Percentiles rank a stretch among this genome's conserved stretches.
These are phyloP conservation scores for Petrocephalus schoutedeni DNA, from an alignment of 2,797 vertebrate genomes.

Conservation along the genomic window DNA sequence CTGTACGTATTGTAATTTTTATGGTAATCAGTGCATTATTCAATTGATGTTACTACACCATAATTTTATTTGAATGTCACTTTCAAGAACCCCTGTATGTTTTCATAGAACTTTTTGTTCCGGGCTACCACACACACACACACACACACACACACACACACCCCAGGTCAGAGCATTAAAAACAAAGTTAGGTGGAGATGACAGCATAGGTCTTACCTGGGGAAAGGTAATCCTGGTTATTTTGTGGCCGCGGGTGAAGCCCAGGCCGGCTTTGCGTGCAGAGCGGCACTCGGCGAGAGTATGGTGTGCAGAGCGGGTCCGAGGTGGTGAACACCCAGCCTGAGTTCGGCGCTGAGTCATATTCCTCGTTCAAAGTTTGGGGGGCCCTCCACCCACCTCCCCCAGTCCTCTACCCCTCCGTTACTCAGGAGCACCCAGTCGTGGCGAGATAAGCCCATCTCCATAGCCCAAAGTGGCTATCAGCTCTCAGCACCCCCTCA, in stretches of 20 bases:
- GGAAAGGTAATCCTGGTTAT: constrained; percentile 57
- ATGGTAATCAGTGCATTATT: not conserved
- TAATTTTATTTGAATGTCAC: not conserved
- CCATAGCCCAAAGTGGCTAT: constrained; percentile 54
- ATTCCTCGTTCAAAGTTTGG: constrained; percentile 38
- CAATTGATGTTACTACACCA: not conserved
- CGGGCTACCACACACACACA: no score
- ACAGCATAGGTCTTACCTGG: constrained; percentile 59
- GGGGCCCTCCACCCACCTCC: constrained; percentile 8
- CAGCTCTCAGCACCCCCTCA: constrained; percentile 62
- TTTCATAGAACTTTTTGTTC: not conserved
- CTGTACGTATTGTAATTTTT: not conserved
- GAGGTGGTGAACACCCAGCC: constrained; percentile 58
- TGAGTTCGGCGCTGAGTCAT: constrained; percentile 39
- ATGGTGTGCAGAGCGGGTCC: constrained; percentile 37
- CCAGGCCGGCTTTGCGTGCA: constrained; percentile 35
- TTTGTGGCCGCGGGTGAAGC: constrained; percentile 43
- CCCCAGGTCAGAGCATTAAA: not conserved
- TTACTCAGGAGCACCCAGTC: constrained; percentile 14
- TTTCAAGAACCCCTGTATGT: not conserved
- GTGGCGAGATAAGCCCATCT: constrained; percentile 52
- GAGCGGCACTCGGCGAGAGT: constrained; percentile 36
- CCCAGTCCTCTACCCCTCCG: constrained; percentile 18
- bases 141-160: no score
- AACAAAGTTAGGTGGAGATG: constrained; percentile 9